A percentile compares a stretch with the other conserved stretches of the same genome.
phyloP scores from a whole-genome alignment of 2,888 invertebrate genomes.

The Tuta absoluta region DNA sequence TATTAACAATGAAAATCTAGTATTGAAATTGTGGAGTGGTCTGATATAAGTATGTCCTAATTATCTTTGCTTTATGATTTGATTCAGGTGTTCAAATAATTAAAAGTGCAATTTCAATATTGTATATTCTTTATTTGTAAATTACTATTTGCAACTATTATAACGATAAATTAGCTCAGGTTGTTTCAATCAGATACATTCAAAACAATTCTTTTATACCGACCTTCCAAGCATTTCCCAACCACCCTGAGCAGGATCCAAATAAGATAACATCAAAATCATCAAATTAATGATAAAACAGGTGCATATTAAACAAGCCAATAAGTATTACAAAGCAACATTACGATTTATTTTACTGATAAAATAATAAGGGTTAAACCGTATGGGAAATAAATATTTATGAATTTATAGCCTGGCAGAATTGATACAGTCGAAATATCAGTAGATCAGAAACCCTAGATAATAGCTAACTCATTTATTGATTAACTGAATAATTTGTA shows the following conservation, averaged over 20 bases:
- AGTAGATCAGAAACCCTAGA: neutral
- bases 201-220: constrained; percentile 43
- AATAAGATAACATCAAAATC: constrained; percentile 70
- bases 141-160: constrained; percentile 68
- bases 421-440: neutral
- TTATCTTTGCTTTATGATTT: too few species aligned
- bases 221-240: constrained; percentile 51
- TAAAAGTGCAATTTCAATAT: constrained; percentile 17
- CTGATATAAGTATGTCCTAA: too few species aligned
- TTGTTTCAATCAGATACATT: constrained; percentile 48
- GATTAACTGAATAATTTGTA: neutral
- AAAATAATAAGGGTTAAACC: constrained; percentile 37
- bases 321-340: constrained; percentile 59
- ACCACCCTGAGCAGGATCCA: constrained; percentile 61
- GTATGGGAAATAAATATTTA: neutral
- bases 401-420: neutral
- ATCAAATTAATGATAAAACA: constrained; percentile 62
- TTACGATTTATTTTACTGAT: constrained; percentile 41
- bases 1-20: too few species aligned
- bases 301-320: constrained; percentile 69
- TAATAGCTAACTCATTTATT: neutral
- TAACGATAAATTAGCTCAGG: constrained; percentile 72
- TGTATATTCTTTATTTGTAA: constrained; percentile 52
- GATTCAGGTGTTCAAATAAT: neutral
- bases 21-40: too few species aligned